Percentiles rank a stretch among this genome's conserved stretches.
These are phyloP conservation scores for Lycorma delicatula DNA, from an alignment of 1,140 invertebrate genomes.

Conservation along the genomic window DNA sequence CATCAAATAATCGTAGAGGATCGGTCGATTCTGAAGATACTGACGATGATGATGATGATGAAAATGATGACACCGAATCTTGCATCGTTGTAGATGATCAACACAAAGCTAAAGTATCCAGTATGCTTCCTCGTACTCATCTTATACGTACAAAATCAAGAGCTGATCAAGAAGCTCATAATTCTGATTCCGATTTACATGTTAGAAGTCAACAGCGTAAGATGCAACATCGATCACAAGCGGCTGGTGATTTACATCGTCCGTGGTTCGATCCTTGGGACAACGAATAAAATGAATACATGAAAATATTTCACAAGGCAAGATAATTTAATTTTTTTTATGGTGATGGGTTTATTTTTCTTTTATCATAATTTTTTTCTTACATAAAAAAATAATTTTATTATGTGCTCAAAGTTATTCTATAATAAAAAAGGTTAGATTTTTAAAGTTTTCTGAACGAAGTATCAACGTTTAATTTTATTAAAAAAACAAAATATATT, in stretches of 20 bases:
- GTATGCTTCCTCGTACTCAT: slow-evolving; percentile 25
- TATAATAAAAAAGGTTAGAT: too few relatives aligned
- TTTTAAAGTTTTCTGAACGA: too few relatives aligned
- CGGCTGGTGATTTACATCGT: slow-evolving; percentile 14
- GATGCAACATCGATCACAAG: slow-evolving; percentile 22
- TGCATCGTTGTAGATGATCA: slow-evolving; percentile 63
- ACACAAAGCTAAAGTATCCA: slow-evolving; percentile 34
- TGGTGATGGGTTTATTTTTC: too few relatives aligned
- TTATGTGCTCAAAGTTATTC: too few relatives aligned
- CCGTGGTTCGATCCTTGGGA: slow-evolving; percentile 20
- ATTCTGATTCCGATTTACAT: slow-evolving; percentile 38
- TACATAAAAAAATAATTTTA: too few relatives aligned
- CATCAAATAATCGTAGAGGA: not conserved
- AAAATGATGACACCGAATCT: slow-evolving; percentile 40
- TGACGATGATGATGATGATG: slow-evolving; percentile 19
- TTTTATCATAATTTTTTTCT: too few relatives aligned
- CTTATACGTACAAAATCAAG: slow-evolving; percentile 36
- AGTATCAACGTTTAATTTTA: too few relatives aligned
- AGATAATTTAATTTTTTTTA: too few relatives aligned
- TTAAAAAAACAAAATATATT: too few relatives aligned
- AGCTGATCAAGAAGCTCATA: slow-evolving; percentile 32
- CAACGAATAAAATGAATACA: slow-evolving; percentile 9
- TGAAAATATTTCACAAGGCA: too few relatives aligned
- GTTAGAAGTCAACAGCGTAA: slow-evolving; percentile 35
- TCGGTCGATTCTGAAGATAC: slow-evolving; percentile 12